These are phyloP conservation scores for Parnassius glacialis DNA, from an alignment of 2,888 invertebrate genomes.

Conservation along the genomic window DNA sequence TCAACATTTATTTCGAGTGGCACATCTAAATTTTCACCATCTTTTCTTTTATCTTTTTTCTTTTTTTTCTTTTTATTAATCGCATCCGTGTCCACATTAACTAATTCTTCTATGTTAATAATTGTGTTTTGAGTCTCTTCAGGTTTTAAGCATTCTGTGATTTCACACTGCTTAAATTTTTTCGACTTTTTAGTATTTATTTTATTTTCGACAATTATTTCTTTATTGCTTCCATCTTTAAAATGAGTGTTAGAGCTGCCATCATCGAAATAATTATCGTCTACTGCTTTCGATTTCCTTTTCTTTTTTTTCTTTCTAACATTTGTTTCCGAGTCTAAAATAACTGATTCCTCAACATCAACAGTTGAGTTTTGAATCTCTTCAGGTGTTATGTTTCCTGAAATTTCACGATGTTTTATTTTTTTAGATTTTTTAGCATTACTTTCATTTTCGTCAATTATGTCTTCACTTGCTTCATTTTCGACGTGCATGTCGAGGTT, in stretches of 20 bases:
- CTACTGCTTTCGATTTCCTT: constrained; percentile 6
- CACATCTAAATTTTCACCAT: constrained; percentile 8
- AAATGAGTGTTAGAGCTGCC: neutral
- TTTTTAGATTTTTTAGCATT: constrained; percentile 31
- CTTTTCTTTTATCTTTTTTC: constrained; percentile 31
- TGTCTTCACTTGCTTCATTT: constrained; percentile 26
- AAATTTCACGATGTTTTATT: constrained; percentile 12
- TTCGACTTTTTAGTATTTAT: constrained; percentile 31
- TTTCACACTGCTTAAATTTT: constrained; percentile 18
- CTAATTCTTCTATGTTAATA: constrained; percentile 13
- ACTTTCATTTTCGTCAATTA: constrained; percentile 22
- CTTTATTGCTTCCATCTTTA: neutral
- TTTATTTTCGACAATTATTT: constrained; percentile 17
- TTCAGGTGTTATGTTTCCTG: constrained; percentile 3
- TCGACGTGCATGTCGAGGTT: neutral
- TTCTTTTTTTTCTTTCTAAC: constrained; percentile 41
- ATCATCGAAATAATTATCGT: too few species aligned
- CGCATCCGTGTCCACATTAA: constrained; percentile 17
- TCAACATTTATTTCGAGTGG: neutral
- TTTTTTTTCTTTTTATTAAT: constrained; percentile 38
- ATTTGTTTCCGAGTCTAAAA: constrained; percentile 20
- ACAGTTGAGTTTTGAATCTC: neutral
- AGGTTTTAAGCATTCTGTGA: constrained; percentile 1
- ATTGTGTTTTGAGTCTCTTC: neutral
- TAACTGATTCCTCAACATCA: constrained; percentile 13